These are phyloP conservation scores for Syrrhaptes paradoxus DNA, from an alignment of 2,113 vertebrate species.

Conservation along the genomic window DNA sequence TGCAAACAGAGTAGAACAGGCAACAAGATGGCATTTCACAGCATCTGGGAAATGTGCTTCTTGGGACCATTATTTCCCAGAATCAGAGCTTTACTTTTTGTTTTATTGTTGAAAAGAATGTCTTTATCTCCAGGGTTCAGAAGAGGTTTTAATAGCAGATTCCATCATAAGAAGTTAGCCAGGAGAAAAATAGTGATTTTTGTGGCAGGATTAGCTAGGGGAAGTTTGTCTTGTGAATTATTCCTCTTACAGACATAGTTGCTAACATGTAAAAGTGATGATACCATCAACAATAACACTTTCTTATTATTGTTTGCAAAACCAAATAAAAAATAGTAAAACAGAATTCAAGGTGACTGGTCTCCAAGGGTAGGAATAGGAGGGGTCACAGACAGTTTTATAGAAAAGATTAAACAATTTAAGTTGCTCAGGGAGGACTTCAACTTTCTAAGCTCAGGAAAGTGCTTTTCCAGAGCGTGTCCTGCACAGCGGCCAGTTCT, in stretches of 20 bases:
- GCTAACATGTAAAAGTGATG: background rate
- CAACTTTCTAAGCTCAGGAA: rapidly evolving
- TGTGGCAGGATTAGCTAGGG: background rate
- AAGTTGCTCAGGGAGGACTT: background rate
- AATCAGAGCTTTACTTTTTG: background rate
- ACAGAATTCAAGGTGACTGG: background rate
- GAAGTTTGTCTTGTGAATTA: background rate
- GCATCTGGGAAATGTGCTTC: background rate
- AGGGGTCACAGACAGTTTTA: background rate
- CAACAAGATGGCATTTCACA: background rate
- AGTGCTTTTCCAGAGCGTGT: background rate
- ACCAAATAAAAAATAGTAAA: background rate
- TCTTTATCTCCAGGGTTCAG: background rate
- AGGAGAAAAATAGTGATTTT: background rate
- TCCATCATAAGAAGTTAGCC: background rate
- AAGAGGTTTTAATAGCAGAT: background rate
- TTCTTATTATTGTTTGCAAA: background rate
- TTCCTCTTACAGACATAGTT: background rate
- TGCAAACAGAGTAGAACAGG: background rate
- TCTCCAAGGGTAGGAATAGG: background rate
- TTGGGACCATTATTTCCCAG: background rate
- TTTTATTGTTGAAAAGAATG: background rate
- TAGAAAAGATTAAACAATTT: background rate
- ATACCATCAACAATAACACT: background rate
- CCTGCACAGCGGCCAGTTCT: background rate